Base-by-base conservation (phyloP, 1,140 invertebrate species). In the Brachionus calyciflorus region DNA sequence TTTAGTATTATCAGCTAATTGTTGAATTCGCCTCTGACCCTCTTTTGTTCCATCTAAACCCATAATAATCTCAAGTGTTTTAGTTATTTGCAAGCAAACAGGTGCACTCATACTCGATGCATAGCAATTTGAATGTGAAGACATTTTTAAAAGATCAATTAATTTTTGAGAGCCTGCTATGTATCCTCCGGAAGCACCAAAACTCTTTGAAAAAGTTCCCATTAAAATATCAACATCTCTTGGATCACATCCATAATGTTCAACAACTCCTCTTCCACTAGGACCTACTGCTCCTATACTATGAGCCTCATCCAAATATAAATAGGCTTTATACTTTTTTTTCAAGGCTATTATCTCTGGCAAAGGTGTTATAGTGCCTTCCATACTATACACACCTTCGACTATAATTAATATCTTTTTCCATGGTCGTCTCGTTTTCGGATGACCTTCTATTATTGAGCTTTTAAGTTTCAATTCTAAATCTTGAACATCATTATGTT, bases 311-410 rank as follows among this genome's bases (percentile, higher is more conserved):
- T 96, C 94, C 78, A 97, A 83, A 85, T 95, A 97, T 33, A 97
- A 82, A 84, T 96, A 96, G 3, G 92, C 92, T 86, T 86, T 87
- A 84, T 98, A 97, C 82, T 93, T 96, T 82, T 93, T 93, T 85
- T 99, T 99, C 17, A 99, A 86, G 10, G 87, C 89, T 78, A 99
- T 87, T 49, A 99, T 88, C 81, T 93, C 91, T 2, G 92, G 93
- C 78, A 99, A 88, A 79, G 91, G 89, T 55, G 91, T 91, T 76
- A 99, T 91, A 0, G 93, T 93, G 0, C 96, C 96, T 87, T 99
- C 96, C 96, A 99, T 99, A 80, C 94, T 97, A 81, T 94, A 96
- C 79, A 99, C 91, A 53, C 95, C 94, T 85, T 98, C 94, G 24
- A 94, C 91, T 53, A 95, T 88, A 79, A 99, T 93, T 26, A 99